Evolutionary conservation across 2,797 vertebrate genomes (phyloP).

Genomic region (Semotilus atromaculatus): DNA sequence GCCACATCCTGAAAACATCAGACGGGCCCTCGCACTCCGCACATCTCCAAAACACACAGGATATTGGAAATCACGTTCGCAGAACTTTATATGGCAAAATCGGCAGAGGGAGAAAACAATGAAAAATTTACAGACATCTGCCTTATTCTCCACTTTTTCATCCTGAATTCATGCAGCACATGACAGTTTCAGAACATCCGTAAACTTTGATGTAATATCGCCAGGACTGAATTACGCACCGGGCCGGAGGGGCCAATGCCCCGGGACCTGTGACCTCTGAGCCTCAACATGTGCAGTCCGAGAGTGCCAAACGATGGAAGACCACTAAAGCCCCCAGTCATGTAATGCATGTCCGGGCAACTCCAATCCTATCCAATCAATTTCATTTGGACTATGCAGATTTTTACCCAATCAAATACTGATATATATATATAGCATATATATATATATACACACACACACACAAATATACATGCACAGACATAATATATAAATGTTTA

Average conservation of each 20-base stretch:
- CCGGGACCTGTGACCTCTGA: background rate
- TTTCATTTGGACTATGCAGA: too few species aligned
- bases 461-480: background rate
- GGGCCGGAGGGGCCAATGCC: background rate
- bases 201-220: conserved; percentile 25
- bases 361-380: background rate
- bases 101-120: background rate
- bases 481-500: background rate
- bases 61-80: conserved; percentile 49
- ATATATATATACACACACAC: too few species aligned
- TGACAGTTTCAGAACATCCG: background rate
- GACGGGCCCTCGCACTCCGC: conserved; percentile 16
- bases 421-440: too few species aligned
- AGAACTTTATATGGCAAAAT: conserved; percentile 35
- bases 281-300: background rate
- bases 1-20: conserved; percentile 61
- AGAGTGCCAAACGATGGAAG: background rate
- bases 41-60: conserved; percentile 43
- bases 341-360: background rate
- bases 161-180: conserved; percentile 16
- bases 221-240: background rate
- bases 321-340: background rate
- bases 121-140: conserved; percentile 34
- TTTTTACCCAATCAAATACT: too few species aligned
- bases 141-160: conserved; percentile 20